phyloP scores from a whole-genome alignment of 2,888 invertebrate genomes.

The Ophion costatus region DNA sequence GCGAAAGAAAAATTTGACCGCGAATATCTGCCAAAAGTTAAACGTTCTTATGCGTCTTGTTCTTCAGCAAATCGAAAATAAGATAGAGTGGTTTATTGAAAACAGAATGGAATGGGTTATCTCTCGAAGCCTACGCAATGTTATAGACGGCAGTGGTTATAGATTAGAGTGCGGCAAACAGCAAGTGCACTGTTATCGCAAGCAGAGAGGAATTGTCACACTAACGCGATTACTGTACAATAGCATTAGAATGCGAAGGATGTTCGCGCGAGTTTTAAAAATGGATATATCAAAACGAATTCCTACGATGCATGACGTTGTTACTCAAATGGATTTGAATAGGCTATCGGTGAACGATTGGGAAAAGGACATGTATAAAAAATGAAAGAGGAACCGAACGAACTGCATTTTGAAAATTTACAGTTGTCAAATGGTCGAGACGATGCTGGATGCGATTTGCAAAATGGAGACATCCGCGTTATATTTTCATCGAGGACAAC shows the following conservation, averaged over 20 bases:
- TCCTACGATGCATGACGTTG: not conserved
- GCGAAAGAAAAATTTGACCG: not conserved
- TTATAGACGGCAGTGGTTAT: not conserved
- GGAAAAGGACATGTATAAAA: not conserved
- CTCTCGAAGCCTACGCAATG: not conserved
- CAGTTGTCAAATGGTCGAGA: conserved; percentile 78
- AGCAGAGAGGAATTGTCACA: not conserved
- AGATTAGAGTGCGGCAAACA: not conserved
- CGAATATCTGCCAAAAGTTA: not conserved
- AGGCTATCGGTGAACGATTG: not conserved
- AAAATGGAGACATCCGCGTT: conserved; percentile 79
- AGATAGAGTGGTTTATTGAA: not conserved
- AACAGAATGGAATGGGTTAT: not conserved
- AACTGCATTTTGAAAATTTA: conserved; percentile 47
- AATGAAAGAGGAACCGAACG: not conserved
- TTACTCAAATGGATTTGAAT: not conserved
- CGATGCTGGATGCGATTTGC: conserved; percentile 77
- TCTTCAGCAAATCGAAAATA: no score
- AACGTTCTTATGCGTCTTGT: no score
- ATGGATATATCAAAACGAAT: not conserved
- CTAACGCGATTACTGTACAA: not conserved
- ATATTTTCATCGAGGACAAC: conserved; percentile 77
- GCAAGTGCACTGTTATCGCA: not conserved
- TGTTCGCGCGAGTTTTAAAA: not conserved
- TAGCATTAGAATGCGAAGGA: not conserved